Conservation (phyloP, 2,888 invertebrate genomes). For the Chouioia cunea region DNA sequence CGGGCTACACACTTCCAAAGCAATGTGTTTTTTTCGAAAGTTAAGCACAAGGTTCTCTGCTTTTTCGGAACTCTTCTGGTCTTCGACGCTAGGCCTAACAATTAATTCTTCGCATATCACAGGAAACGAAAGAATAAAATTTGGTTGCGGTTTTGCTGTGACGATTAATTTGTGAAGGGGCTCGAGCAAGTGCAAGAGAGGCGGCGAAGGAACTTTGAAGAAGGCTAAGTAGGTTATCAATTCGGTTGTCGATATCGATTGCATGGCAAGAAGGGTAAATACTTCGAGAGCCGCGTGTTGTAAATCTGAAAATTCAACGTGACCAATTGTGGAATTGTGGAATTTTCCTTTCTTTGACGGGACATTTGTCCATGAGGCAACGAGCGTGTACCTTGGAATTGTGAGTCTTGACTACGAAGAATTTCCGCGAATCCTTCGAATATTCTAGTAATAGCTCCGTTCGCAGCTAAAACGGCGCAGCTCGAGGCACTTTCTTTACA, state of each 20-base stretch:
- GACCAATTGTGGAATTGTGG: not conserved
- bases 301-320: slow-evolving; percentile 70
- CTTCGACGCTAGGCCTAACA: slow-evolving; percentile 44
- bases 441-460: slow-evolving; percentile 65
- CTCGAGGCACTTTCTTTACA: slow-evolving; percentile 67
- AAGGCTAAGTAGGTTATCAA: slow-evolving; percentile 74
- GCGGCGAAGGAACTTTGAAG: slow-evolving; percentile 72
- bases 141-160: slow-evolving; percentile 71
- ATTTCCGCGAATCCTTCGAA: slow-evolving; percentile 65
- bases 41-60: slow-evolving; percentile 64
- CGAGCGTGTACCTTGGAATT: slow-evolving; percentile 60
- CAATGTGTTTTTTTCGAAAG: slow-evolving; percentile 62
- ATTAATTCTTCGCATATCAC: not conserved
- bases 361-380: not conserved
- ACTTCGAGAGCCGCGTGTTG: slow-evolving; percentile 77
- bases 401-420: slow-evolving; percentile 58
- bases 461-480: slow-evolving; percentile 67
- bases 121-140: slow-evolving; percentile 73
- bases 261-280: slow-evolving; percentile 71
- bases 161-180: slow-evolving; percentile 71
- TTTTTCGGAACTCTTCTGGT: slow-evolving; percentile 59
- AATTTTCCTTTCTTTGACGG: not conserved
- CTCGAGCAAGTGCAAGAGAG: slow-evolving; percentile 72
- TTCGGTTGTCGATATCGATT: slow-evolving; percentile 71
- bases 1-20: slow-evolving; percentile 64